Evolutionary conservation across 2,113 vertebrate genomes (phyloP).

Genomic region (Anolis carolinensis): DNA sequence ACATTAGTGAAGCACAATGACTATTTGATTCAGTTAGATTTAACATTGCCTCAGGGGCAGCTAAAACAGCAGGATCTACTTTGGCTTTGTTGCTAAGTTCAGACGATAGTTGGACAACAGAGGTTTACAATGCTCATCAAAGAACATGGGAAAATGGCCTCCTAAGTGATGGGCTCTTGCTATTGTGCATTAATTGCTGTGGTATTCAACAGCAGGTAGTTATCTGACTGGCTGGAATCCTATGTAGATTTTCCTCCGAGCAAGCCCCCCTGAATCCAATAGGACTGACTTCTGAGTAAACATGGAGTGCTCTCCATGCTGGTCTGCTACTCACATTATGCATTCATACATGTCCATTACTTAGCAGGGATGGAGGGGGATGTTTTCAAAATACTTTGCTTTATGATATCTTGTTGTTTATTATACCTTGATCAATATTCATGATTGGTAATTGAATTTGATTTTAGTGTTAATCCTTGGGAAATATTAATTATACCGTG

Average conservation of each 20-base stretch:
- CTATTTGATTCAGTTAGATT: constrained; percentile 58
- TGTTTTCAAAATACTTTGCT: too few relatives aligned
- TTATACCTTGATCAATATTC: too few relatives aligned
- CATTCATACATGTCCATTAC: neutral
- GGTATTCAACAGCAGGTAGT: neutral
- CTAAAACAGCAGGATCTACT: constrained; percentile 31
- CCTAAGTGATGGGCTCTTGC: neutral
- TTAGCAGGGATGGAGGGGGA: neutral
- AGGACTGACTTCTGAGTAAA: neutral
- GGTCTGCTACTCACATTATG: too few relatives aligned
- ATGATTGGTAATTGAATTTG: too few relatives aligned
- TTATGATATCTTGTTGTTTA: too few relatives aligned
- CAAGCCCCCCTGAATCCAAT: too few relatives aligned
- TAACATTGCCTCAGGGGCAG: constrained; percentile 19
- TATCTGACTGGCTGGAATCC: neutral
- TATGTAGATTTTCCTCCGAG: neutral
- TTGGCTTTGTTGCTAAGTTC: constrained; percentile 34
- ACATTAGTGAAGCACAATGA: constrained; percentile 51
- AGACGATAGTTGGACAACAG: constrained; percentile 23
- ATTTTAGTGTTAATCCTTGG: too few relatives aligned
- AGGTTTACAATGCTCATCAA: constrained; percentile 25
- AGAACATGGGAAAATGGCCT: neutral
- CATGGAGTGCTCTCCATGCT: neutral
- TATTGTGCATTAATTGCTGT: too few relatives aligned
- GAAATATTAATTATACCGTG: too few relatives aligned